Conservation (phyloP, 2,888 invertebrate species). For the Amiota minor region DNA sequence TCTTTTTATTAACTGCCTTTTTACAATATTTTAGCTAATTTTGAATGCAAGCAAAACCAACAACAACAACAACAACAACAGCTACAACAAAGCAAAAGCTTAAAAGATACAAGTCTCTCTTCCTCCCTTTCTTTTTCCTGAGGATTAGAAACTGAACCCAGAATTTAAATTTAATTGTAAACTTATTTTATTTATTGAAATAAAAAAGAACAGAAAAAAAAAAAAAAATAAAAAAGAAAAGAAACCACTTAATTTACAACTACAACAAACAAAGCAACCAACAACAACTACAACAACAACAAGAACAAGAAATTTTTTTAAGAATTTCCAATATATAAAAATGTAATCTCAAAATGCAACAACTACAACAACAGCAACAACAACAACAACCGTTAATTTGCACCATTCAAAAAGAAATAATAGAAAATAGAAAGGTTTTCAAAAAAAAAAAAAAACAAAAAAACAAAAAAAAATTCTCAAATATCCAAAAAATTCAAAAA, state of each 20-base stretch:
- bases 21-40: no score
- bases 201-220: not conserved
- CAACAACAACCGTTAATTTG: slow-evolving; percentile 40
- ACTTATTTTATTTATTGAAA: not conserved
- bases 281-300: slow-evolving; percentile 37
- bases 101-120: not conserved
- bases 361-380: slow-evolving; percentile 24
- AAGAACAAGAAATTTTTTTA: slow-evolving; percentile 34
- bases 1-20: not conserved
- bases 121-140: not conserved
- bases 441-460: slow-evolving; percentile 44
- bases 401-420: slow-evolving; percentile 46
- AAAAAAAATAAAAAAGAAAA: not conserved
- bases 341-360: slow-evolving; percentile 3
- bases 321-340: slow-evolving; percentile 41
- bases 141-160: not conserved
- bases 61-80: no score
- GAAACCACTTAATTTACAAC: slow-evolving; percentile 15
- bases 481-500: slow-evolving; percentile 45
- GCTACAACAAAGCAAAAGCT: no score
- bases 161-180: not conserved
- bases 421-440: slow-evolving; percentile 45
- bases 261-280: slow-evolving; percentile 11
- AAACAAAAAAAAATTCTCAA: slow-evolving; percentile 28
- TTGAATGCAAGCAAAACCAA: no score